phyloP scores from a whole-genome alignment of 2,797 vertebrate species.

The Syndactyla subalaris region DNA sequence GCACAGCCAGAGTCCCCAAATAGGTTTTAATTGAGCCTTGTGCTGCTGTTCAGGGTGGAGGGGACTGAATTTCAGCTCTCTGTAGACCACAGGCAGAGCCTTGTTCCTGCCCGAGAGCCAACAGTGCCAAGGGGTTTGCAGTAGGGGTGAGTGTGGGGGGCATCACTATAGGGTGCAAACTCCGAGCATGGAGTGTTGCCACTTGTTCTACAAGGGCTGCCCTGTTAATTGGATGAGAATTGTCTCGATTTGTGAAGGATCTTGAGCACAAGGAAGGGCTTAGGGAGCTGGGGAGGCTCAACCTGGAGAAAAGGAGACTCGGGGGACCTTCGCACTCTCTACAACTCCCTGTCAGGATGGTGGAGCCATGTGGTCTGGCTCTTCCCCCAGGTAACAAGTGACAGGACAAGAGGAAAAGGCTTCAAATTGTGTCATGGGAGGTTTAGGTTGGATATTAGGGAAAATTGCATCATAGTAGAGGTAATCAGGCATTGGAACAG shows the following conservation, averaged over 20 bases:
- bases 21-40: constrained; percentile 22
- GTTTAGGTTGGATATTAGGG: neutral
- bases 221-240: neutral
- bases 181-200: neutral
- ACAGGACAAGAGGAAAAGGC: neutral
- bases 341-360: neutral
- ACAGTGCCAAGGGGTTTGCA: neutral
- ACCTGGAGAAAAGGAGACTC: neutral
- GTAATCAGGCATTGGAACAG: neutral
- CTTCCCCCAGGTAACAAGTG: neutral
- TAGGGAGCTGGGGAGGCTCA: neutral
- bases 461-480: neutral
- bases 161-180: neutral
- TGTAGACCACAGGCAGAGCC: neutral
- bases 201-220: neutral
- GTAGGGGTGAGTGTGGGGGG: neutral
- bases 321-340: neutral
- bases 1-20: neutral
- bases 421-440: neutral
- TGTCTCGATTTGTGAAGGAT: neutral
- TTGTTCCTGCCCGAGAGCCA: neutral
- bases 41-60: fast-evolving
- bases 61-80: neutral
- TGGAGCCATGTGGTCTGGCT: neutral
- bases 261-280: neutral